These are phyloP conservation scores for Drosophila siamana DNA, from an alignment of 2,888 invertebrate species.

Conservation along the genomic window DNA sequence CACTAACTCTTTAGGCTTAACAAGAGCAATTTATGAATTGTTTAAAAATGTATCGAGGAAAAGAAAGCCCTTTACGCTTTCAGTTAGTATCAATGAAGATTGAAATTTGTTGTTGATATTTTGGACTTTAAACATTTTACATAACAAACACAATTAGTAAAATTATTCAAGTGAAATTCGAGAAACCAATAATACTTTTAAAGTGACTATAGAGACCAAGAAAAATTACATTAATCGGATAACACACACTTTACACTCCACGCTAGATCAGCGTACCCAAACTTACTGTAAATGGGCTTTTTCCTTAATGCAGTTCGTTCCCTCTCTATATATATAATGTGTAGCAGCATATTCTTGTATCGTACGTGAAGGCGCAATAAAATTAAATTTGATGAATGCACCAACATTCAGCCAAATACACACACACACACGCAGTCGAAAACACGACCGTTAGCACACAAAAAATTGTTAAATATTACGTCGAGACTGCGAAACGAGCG, in stretches of 20 bases:
- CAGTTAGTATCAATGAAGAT: neutral
- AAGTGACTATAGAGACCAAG: too few species aligned
- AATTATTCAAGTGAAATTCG: too few species aligned
- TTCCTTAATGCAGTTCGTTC: slow-evolving; percentile 17
- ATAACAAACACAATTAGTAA: too few species aligned
- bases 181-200: too few species aligned
- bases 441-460: slow-evolving; percentile 19
- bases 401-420: slow-evolving; percentile 20
- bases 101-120: neutral
- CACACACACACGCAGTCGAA: slow-evolving; percentile 6
- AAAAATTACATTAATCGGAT: too few species aligned
- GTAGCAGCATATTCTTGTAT: slow-evolving; percentile 25
- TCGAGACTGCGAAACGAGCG: slow-evolving; percentile 30
- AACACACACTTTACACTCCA: too few species aligned
- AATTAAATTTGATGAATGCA: slow-evolving; percentile 66
- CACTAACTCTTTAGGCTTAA: slow-evolving; percentile 3
- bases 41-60: neutral
- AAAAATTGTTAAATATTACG: slow-evolving; percentile 48
- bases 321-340: too few species aligned
- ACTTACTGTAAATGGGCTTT: neutral
- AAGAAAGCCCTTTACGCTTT: neutral
- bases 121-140: too few species aligned
- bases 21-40: neutral
- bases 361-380: slow-evolving; percentile 63
- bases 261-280: too few species aligned